phyloP scores from a whole-genome alignment of 2,888 invertebrate species.

The Drosophila merina region DNA sequence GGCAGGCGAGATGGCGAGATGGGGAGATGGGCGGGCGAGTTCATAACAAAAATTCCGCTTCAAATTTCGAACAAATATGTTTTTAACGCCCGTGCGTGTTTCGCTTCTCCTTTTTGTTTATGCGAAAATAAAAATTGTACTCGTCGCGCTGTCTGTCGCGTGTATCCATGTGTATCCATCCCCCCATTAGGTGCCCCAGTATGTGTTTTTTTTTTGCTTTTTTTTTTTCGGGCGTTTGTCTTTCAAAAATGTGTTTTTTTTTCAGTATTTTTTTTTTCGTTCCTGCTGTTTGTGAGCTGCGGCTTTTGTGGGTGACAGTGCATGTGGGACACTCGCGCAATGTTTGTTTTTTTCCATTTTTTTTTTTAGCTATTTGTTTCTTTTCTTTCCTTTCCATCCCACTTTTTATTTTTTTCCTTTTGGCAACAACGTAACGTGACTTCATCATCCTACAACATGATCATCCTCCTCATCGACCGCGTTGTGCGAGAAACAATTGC shows the following conservation, averaged over 20 bases:
- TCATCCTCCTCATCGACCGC: constrained; percentile 32
- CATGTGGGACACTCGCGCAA: constrained; percentile 54
- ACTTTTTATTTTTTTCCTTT: constrained; percentile 30
- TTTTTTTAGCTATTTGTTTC: constrained; percentile 35
- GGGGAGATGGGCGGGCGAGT: not conserved
- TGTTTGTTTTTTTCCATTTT: constrained; percentile 30
- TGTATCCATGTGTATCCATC: constrained; percentile 1
- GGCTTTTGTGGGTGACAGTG: constrained; percentile 53
- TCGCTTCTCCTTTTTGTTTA: constrained; percentile 25
- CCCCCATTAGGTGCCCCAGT: not conserved
- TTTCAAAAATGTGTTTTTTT: not conserved
- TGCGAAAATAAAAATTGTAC: constrained; percentile 45
- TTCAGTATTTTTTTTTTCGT: not conserved
- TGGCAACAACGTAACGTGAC: constrained; percentile 61
- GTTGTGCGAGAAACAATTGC: constrained; percentile 46
- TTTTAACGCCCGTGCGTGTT: constrained; percentile 39
- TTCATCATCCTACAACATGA: constrained; percentile 51
- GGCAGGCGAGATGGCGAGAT: not conserved
- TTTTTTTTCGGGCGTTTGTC: constrained; percentile 1
- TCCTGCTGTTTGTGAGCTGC: constrained; percentile 7
- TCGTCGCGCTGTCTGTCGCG: constrained; percentile 26
- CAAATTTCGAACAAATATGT: constrained; percentile 62
- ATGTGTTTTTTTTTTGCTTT: constrained; percentile 2
- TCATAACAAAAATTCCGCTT: constrained; percentile 47
- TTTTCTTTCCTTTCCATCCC: not conserved